A percentile compares a stretch with the other conserved stretches of the same genome.
phyloP scores from a whole-genome alignment of 2,888 invertebrate genomes.

The Tipula vernalis region DNA sequence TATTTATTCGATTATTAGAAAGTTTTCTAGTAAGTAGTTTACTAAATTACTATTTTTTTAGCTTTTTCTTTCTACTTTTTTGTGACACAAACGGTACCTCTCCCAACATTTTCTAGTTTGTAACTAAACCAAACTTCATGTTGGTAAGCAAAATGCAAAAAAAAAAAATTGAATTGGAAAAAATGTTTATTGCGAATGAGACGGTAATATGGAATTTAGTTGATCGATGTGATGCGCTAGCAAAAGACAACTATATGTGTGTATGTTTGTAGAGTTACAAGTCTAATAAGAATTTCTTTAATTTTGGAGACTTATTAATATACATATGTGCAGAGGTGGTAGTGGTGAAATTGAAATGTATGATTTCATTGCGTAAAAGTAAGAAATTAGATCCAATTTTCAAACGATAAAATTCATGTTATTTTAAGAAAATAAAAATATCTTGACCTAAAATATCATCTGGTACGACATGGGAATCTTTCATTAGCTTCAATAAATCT shows the following conservation, averaged over 20 bases:
- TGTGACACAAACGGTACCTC: neutral
- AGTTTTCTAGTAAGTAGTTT: neutral
- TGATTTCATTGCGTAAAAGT: too few species aligned
- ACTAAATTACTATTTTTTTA: neutral
- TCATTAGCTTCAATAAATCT: too few species aligned
- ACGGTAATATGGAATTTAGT: neutral
- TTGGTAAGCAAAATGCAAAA: neutral
- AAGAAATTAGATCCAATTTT: too few species aligned
- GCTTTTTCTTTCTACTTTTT: neutral
- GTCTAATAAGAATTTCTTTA: neutral
- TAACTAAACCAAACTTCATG: neutral
- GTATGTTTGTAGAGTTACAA: neutral
- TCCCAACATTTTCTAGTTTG: neutral
- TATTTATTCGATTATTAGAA: neutral
- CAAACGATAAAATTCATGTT: too few species aligned
- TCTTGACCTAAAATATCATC: too few species aligned
- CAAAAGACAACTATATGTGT: neutral
- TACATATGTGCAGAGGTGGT: neutral
- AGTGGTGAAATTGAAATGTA: neutral
- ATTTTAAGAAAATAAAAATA: too few species aligned
- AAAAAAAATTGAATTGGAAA: neutral
- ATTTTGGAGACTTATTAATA: neutral
- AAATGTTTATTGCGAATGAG: neutral
- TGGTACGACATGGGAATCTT: too few species aligned
- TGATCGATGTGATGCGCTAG: neutral